A percentile compares a stretch with the other conserved stretches of the same genome.
Evolutionary conservation across 2,888 invertebrate genomes (phyloP).

Genomic region (Malachius bipustulatus): DNA sequence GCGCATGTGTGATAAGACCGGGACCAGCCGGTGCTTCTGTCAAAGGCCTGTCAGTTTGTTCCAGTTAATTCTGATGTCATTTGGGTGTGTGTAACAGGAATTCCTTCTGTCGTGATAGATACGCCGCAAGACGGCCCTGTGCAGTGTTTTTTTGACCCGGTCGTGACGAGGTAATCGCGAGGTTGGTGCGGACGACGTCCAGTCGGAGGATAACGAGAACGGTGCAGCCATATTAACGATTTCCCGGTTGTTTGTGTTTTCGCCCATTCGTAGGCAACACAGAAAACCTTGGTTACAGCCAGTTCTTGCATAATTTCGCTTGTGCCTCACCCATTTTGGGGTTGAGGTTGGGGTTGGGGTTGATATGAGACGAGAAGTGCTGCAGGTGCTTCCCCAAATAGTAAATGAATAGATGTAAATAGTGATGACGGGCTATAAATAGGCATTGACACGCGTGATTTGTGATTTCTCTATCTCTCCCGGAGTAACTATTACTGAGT

Average conservation of each 20-base stretch:
- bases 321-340: slow-evolving; percentile 21
- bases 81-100: slow-evolving; percentile 23
- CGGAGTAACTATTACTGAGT: no score
- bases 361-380: no score
- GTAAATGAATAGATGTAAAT: no score
- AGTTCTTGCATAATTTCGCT: slow-evolving; percentile 23
- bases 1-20: slow-evolving; percentile 20
- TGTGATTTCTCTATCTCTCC: slow-evolving; percentile 21
- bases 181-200: slow-evolving; percentile 5
- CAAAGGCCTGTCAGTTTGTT: slow-evolving; percentile 24
- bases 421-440: no score
- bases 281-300: slow-evolving; percentile 18
- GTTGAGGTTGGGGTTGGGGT: no score
- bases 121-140: slow-evolving; percentile 9
- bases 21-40: slow-evolving; percentile 22
- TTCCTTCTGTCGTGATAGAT: slow-evolving; percentile 12
- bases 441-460: slow-evolving; percentile 28
- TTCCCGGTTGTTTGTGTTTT: slow-evolving; percentile 19
- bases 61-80: slow-evolving; percentile 21
- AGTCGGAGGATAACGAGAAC: no score
- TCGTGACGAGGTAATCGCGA: background rate
- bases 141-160: slow-evolving; percentile 8
- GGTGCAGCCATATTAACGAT: slow-evolving; percentile 25
- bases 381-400: no score
- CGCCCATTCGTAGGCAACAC: slow-evolving; percentile 29